Conservation (phyloP, 1,140 invertebrate species). For the Notospermus geniculatus region DNA sequence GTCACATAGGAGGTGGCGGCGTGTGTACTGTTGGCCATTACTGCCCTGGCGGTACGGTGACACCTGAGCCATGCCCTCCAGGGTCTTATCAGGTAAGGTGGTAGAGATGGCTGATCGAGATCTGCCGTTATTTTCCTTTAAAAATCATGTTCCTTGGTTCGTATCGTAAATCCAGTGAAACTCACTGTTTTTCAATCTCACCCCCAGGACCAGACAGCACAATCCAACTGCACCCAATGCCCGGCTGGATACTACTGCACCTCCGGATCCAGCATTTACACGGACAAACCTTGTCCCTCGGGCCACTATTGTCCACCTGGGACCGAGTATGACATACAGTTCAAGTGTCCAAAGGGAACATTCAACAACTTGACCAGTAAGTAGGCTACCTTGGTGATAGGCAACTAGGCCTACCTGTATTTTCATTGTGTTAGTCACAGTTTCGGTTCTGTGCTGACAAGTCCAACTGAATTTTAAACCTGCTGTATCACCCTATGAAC, state of each 20-base stretch:
- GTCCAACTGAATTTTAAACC: too few relatives aligned
- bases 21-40: constrained; percentile 46
- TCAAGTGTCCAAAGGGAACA: constrained; percentile 40
- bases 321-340: constrained; percentile 36
- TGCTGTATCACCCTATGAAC: not conserved
- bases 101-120: too few relatives aligned
- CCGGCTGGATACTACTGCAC: constrained; percentile 47
- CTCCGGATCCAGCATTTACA: constrained; percentile 43
- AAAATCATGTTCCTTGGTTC: too few relatives aligned
- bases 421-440: not conserved
- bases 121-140: too few relatives aligned
- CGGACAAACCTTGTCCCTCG: constrained; percentile 40
- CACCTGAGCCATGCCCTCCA: constrained; percentile 38
- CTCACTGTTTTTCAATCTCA: too few relatives aligned
- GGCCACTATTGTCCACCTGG: constrained; percentile 46
- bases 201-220: constrained; percentile 35
- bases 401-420: not conserved
- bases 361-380: constrained; percentile 48
- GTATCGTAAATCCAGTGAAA: too few relatives aligned
- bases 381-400: not conserved
- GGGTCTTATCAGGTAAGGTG: constrained; percentile 46
- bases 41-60: constrained; percentile 36
- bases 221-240: constrained; percentile 38
- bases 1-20: constrained; percentile 42
- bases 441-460: too few relatives aligned